Percentiles rank a stretch among this genome's conserved stretches.
These are phyloP conservation scores for Rhadina sibilatrix DNA, from an alignment of 2,113 vertebrate genomes.

Conservation along the genomic window DNA sequence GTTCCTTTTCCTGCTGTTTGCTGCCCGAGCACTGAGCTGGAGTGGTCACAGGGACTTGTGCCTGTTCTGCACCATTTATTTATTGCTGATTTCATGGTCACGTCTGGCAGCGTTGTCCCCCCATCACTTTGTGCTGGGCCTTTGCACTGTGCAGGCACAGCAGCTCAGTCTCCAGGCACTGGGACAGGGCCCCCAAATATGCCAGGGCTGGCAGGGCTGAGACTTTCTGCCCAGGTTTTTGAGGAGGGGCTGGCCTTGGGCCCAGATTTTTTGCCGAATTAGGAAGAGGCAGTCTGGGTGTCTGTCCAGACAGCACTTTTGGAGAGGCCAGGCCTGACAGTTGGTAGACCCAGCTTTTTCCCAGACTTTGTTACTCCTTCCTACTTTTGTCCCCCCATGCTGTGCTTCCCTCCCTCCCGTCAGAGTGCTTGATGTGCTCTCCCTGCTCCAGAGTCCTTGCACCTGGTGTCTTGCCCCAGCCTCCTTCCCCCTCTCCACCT, in stretches of 20 bases:
- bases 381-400: background rate
- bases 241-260: background rate
- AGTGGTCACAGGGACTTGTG: background rate
- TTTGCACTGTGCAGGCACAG: background rate
- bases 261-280: background rate
- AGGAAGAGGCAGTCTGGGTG: background rate
- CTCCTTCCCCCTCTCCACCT: background rate
- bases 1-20: background rate
- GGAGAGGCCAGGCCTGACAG: background rate
- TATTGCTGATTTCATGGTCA: background rate
- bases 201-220: background rate
- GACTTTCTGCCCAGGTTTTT: background rate
- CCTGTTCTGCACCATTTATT: background rate
- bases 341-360: background rate
- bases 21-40: background rate
- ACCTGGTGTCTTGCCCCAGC: background rate
- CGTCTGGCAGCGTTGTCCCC: background rate
- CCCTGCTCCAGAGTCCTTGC: background rate
- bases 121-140: background rate
- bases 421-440: background rate
- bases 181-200: background rate
- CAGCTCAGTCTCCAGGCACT: constrained; percentile 21
- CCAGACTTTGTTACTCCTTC: background rate
- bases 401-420: background rate
- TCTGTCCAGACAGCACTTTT: background rate